A percentile compares a stretch with the other conserved stretches of the same genome.
Conservation (phyloP, 1,140 invertebrate species). For the Drosophila bocqueti region DNA sequence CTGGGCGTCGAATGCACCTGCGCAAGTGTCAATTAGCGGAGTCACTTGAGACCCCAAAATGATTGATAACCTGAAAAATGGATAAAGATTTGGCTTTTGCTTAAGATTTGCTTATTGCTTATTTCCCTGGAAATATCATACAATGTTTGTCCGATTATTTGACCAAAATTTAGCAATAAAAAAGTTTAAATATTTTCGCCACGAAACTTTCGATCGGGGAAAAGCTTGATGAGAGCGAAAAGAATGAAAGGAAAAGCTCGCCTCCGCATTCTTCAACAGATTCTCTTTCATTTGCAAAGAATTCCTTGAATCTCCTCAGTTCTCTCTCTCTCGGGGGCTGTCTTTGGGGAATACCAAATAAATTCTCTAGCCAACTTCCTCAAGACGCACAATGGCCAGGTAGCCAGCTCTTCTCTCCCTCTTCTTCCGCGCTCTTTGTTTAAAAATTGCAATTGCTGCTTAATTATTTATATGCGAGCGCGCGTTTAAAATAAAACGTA, state of each 20-base stretch:
- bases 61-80: constrained; percentile 2
- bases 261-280: background rate
- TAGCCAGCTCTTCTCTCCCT: background rate
- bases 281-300: constrained; percentile 10
- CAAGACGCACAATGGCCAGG: constrained; percentile 16
- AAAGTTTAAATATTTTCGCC: background rate
- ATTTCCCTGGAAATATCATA: background rate
- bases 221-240: constrained; percentile 1
- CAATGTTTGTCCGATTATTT: constrained; percentile 9
- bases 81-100: background rate
- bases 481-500: constrained; percentile 61
- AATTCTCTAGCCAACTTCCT: constrained; percentile 45
- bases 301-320: background rate
- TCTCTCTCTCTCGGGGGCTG: constrained; percentile 15
- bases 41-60: background rate
- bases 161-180: background rate
- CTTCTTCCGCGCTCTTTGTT: constrained; percentile 32
- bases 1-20: background rate
- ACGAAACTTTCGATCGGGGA: background rate
- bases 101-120: background rate
- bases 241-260: constrained; percentile 13
- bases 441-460: constrained; percentile 41
- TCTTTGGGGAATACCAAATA: constrained; percentile 40
- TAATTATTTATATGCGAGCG: constrained; percentile 43
- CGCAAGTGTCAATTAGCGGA: constrained; percentile 21